These are phyloP conservation scores for Mesoligia furuncula DNA, from an alignment of 2,888 invertebrate genomes.

Conservation along the genomic window DNA sequence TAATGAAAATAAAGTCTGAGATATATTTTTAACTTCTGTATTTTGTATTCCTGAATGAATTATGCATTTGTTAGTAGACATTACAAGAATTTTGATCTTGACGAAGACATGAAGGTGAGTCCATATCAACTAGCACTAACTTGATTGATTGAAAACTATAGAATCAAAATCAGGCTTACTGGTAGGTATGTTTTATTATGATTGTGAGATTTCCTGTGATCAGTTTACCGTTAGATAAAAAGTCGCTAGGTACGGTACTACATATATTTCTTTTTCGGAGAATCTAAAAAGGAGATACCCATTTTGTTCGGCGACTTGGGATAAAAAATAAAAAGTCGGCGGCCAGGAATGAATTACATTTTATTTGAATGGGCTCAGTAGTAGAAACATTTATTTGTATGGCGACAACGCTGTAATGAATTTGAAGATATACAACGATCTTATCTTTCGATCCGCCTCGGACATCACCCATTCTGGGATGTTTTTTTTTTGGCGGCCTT, in stretches of 20 bases:
- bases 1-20: background rate
- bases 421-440: no score
- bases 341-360: no score
- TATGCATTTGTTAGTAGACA: background rate
- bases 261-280: background rate
- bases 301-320: no score
- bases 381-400: no score
- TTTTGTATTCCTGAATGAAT: background rate
- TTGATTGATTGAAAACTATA: background rate
- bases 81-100: background rate
- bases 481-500: no score
- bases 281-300: background rate
- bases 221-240: background rate
- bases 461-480: no score
- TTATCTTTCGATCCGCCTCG: no score
- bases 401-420: no score
- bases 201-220: background rate
- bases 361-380: no score
- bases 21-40: background rate
- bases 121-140: background rate
- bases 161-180: background rate
- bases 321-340: no score
- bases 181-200: background rate
- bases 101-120: background rate
- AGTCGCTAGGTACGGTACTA: background rate